A percentile compares a stretch with the other conserved stretches of the same genome.
Evolutionary conservation across 2,113 vertebrate genomes (phyloP).

Genomic region (Phaethornis superciliosus): DNA sequence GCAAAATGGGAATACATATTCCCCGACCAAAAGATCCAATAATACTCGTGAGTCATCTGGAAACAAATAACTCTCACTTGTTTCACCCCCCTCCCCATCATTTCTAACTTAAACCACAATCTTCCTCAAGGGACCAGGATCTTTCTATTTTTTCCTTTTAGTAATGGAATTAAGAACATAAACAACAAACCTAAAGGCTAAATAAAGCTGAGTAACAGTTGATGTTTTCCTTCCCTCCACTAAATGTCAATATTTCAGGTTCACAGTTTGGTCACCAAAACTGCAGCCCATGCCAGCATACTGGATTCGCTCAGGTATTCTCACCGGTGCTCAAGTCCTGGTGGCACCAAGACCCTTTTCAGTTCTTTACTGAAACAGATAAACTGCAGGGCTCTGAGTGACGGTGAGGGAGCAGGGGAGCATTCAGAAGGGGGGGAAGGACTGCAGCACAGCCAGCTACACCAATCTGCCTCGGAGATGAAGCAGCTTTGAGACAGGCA

Average conservation of each 20-base stretch:
- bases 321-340: fast-evolving
- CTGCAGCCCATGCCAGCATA: neutral
- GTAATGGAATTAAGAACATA: neutral
- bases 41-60: neutral
- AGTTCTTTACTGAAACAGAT: neutral
- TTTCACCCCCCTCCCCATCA: neutral
- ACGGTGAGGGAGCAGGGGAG: fast-evolving
- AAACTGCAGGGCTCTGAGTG: neutral
- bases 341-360: neutral
- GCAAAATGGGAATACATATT: neutral
- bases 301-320: fast-evolving
- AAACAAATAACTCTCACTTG: neutral
- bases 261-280: neutral
- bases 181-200: neutral
- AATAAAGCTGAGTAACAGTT: neutral
- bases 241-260: neutral
- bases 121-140: neutral
- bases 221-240: neutral
- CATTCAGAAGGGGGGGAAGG: neutral
- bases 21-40: neutral
- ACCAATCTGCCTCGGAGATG: neutral
- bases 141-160: neutral
- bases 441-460: neutral
- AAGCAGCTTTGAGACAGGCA: neutral
- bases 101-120: neutral